Evolutionary conservation across 2,797 vertebrate species (phyloP), one percentile per base, ranked within the genome.

Genomic region (Sternarchorhynchus goeldii): DNA sequence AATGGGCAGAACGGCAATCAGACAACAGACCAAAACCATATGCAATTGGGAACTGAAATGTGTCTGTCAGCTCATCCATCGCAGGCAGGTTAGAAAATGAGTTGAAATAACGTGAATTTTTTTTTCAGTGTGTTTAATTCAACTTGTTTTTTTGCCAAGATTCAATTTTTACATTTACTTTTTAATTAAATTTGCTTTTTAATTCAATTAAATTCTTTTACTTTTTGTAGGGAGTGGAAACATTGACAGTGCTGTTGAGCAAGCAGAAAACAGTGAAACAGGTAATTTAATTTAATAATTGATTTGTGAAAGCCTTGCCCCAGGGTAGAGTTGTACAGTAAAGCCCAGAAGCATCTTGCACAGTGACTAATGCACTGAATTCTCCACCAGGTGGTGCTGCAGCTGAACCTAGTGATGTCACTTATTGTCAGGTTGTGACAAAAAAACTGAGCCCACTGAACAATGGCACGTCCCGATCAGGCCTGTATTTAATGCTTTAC

Each of bases 1-100:
- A 45, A 63, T 31, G 59, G 32, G 39, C 73, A 74, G 25, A 75
- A 53, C 39, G 63, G 25, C 58, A 45, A 31, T 16, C 36, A 31
- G 31, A 64, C 62, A 64, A 5, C 62, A 64, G 31, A 64, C 12
- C 62, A 64, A 2, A 64, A n/a, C 7, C 31, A 34, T 14, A 18
- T 17, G 5, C 14, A 36, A 14, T 18, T 31, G 8, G 58, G 21
- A 25, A 6, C 20, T 60, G 8, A 29, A 31, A 29, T 3, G 21
- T 14, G 1, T 60, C 57, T 31, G 29, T 32, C 6, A 29, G 32
- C 4, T 32, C 17, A 34, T 8, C 5, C 62, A 34, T 14, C 62
- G 7, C 31, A 64, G 31, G 14, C 62, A 32, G 17, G 32, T 36
- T 0, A 31, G 59, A 10, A 2, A 1, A 62, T 31, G 25, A 25